These are phyloP conservation scores for Spodoptera picta DNA, from an alignment of 2,888 invertebrate species.

Conservation along the genomic window DNA sequence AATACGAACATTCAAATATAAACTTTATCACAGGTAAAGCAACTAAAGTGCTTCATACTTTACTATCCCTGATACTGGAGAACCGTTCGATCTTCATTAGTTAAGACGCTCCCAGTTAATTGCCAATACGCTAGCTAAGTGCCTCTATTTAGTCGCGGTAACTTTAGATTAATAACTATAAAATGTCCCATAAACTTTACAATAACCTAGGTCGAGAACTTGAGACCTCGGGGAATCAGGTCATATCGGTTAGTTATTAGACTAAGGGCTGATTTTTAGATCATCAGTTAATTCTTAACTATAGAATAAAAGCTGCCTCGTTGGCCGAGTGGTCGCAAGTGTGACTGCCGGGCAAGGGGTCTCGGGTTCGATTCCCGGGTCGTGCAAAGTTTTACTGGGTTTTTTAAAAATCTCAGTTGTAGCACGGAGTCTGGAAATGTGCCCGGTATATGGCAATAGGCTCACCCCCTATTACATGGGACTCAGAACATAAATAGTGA, in stretches of 20 bases:
- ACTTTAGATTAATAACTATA: constrained; percentile 64
- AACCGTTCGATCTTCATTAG: constrained; percentile 76
- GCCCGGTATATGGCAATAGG: too few species aligned
- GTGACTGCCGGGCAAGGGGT: too few species aligned
- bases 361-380: too few species aligned
- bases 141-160: constrained; percentile 74
- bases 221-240: constrained; percentile 1
- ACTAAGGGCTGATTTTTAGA: not conserved
- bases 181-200: constrained; percentile 23
- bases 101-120: constrained; percentile 72
- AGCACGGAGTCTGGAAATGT: too few species aligned
- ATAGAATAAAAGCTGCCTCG: too few species aligned
- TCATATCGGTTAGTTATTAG: constrained; percentile 1
- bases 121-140: constrained; percentile 79
- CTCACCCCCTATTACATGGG: too few species aligned
- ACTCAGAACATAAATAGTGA: too few species aligned
- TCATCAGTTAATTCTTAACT: too few species aligned
- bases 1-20: constrained; percentile 1
- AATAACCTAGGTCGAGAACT: constrained; percentile 16
- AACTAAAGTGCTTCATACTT: constrained; percentile 57
- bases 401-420: too few species aligned
- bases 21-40: constrained; percentile 23
- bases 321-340: too few species aligned
- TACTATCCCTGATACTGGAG: constrained; percentile 53
- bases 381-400: too few species aligned